A percentile compares a stretch with the other conserved stretches of the same genome.
phyloP scores from a whole-genome alignment of 2,113 vertebrate genomes.

The Tetraodon nigroviridis region DNA sequence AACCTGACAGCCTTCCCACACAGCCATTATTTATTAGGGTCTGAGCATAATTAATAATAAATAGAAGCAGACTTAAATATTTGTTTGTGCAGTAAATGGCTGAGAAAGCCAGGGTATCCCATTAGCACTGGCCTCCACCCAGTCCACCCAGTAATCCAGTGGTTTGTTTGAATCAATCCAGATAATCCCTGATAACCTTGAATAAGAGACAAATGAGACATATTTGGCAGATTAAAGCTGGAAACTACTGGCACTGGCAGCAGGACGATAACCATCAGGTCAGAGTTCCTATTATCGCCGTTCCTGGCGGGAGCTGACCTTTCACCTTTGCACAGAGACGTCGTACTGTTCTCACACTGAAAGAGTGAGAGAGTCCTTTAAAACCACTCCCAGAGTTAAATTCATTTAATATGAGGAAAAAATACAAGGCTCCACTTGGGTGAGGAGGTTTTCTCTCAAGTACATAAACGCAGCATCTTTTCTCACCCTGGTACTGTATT shows the following conservation, averaged over 20 bases:
- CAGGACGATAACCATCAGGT: conserved; percentile 28
- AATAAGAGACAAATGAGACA: conserved; percentile 1
- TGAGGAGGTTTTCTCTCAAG: too few relatives aligned
- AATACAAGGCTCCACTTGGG: background rate
- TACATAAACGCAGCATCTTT: too few relatives aligned
- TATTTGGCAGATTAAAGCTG: conserved; percentile 21
- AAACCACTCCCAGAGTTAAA: background rate
- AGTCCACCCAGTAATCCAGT: conserved; percentile 22
- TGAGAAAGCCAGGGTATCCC: background rate
- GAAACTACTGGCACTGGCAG: conserved; percentile 7
- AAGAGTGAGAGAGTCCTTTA: background rate
- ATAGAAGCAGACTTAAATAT: too few relatives aligned
- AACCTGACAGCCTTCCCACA: background rate
- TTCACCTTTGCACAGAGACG: conserved; percentile 26
- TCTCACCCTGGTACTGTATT: too few relatives aligned
- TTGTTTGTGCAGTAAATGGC: too few relatives aligned
- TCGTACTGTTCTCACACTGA: conserved; percentile 15
- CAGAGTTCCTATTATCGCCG: conserved; percentile 1
- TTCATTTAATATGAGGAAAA: background rate
- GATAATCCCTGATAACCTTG: conserved; percentile 18
- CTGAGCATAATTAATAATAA: background rate
- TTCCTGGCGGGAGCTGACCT: conserved; percentile 15
- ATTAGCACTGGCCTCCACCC: conserved; percentile 27
- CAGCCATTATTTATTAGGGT: background rate
- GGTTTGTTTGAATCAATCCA: conserved; percentile 23